Base-by-base conservation (phyloP, 2,113 vertebrate genomes). In the Rhipidura dahli region DNA sequence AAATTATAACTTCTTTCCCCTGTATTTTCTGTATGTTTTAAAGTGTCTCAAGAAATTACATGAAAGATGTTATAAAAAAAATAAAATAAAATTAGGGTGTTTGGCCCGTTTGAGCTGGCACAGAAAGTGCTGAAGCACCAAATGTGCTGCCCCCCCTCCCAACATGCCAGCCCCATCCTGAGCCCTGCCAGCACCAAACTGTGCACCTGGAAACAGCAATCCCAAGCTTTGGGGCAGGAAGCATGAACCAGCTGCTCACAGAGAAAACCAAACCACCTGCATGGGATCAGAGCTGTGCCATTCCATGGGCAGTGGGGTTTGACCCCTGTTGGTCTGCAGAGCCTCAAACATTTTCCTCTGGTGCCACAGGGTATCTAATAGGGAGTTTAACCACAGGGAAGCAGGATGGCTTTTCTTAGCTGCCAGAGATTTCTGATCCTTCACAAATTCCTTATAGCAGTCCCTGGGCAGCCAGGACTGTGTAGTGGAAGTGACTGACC, bases 351-450 rank as follows among this genome's bases (percentile, higher is more conserved):
- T 30, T n/a, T 40, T 81, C 63, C 39, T 60, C 37, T 40, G 28
- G 30, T 7, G 2, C 24, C n/a, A 42, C 0, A 0, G 44, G 20
- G 39, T 22, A 63, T 50, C 69, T 8, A 1, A n/a, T 2, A 19
- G 35, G 59, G 44, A 78, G 68, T 68, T 76, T 21, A 47, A 50
- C 30, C 37, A 30, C 12, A 4, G 19, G 72, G 40, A 35, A 83
- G 57, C 49, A 44, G 37, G 63, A 45, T 0, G 6, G 83, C 37
- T 73, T 81, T 63, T 83, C 76, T 81, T 31, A 70, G 68, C 50
- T 54, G 16, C n/a, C 42, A 33, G 69, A 70, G 28, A 61, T 57
- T 18, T 33, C 59, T 61, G 45, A 63, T 57, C 69, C 27, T 61
- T 91, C 76, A 33, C 22, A 89, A 69, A 69, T 13, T 65, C 28